Evolutionary conservation across 1,140 invertebrate genomes (phyloP), one percentile per base, ranked within the genome.

Genomic region (Musca domestica): DNA sequence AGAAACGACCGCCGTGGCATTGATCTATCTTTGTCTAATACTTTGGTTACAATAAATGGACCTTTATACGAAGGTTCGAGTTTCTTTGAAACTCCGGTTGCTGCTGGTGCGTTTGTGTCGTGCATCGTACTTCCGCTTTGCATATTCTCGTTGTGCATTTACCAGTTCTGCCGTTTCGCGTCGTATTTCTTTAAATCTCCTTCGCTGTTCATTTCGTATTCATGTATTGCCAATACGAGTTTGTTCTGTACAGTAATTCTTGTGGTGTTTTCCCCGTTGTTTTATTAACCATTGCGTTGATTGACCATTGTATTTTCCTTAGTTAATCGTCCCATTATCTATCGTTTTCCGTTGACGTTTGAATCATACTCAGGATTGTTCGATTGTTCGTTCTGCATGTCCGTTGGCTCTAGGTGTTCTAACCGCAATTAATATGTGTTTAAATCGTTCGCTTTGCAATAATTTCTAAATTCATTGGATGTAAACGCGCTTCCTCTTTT

Each of bases 401-500:
- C 64, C 72, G 49, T 78, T 80, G 2, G 71, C 74, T 47, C 74
- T 67, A 2, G 78, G 74, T 20, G 70, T 71, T 47, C 71, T 71
- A 3, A 78, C 72, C 2, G 76, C 76, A 69, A 76, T 81, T 10
- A 71, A 20, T 0, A 78, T 61, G 19, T 79, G 74, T 54, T 67
- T 70, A n/a, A 81, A 14, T 74, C 47, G 15, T 15, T 15, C 2
- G 3, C 20, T 9, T 52, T 22, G 14, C 51, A 52, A 52, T 52
- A 52, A 56, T 23, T 19, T 74, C 56, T 48, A 82, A 78, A 17
- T 64, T 15, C 19, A 74, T 71, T 0, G 5, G 74, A 69, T 0
- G 74, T 77, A 64, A 81, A 82, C 7, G 72, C 64, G 19, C 71
- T 74, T 9, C 80, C 80, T 64, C 74, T 56, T 30, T 84, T 82